Conservation (phyloP, 2,113 vertebrate genomes). For the Leucopternis melanops region DNA sequence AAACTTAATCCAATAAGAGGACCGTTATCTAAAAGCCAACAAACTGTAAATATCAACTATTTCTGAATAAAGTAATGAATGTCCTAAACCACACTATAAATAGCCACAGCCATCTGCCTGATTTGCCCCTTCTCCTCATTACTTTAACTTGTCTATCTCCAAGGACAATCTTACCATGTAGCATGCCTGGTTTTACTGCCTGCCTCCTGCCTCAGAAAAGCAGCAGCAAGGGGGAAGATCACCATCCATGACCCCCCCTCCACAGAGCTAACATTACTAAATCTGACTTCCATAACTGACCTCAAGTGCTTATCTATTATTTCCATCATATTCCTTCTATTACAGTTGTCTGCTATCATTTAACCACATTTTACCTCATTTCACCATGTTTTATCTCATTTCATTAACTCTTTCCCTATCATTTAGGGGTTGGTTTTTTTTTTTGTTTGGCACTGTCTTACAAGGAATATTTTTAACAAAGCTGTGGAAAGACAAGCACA, state of each 20-base stretch:
- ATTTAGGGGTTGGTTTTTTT: neutral
- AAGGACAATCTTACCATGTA: neutral
- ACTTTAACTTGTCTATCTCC: slow-evolving; percentile 22
- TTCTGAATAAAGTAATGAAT: slow-evolving; percentile 27
- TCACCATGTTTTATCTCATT: neutral
- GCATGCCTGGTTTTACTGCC: neutral
- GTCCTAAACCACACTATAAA: slow-evolving; percentile 50
- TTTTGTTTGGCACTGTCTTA: neutral
- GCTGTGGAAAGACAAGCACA: neutral
- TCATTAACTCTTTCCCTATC: neutral
- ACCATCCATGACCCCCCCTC: rapidly evolving
- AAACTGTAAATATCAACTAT: slow-evolving; percentile 50
- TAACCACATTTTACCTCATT: neutral
- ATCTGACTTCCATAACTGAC: neutral
- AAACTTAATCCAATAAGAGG: neutral
- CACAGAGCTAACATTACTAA: neutral
- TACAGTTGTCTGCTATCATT: neutral
- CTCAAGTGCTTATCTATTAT: neutral
- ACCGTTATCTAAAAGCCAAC: neutral
- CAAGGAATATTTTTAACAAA: neutral
- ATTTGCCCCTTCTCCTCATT: slow-evolving; percentile 44
- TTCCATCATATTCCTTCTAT: neutral
- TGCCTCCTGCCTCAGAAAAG: neutral
- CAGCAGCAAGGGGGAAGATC: neutral
- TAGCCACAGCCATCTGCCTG: slow-evolving; percentile 40